Evolutionary conservation across 2,113 vertebrate genomes (phyloP), one percentile per base, ranked within the genome.

Genomic region (Australoheros scitulus): DNA sequence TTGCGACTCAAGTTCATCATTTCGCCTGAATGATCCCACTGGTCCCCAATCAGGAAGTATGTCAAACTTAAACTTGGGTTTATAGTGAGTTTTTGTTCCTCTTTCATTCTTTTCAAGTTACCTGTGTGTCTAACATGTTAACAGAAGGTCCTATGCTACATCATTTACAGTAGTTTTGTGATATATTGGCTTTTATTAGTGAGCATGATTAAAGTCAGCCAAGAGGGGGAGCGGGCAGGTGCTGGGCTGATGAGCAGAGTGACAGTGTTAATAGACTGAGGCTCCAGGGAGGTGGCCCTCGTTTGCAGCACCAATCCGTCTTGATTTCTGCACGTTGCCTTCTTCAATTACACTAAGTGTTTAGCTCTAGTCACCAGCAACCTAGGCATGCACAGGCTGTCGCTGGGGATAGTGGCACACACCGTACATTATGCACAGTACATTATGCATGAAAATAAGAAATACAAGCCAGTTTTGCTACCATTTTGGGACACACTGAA

Each of bases 271-370:
- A 95, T 95, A 92, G 95, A 93, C 92, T 87, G 86, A 75, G 89
- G 90, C 94, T 93, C 94, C 83, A 86, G 93, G 94, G 94, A 94
- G 91, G 91, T 91, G 93, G 91, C 93, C 94, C 87, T 87, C 83
- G 88, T 92, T 92, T 84, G 90, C 89, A 76, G 87, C 88, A 86
- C 92, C 89, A 81, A 95, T 95, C 94, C 90, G 91, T 95, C 95
- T 95, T 95, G 93, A 95, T 95, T 95, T 95, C 89, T 86, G 90
- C 92, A 92, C 90, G 86, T 93, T 95, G 94, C 93, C 91, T 93
- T 93, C 92, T 93, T 90, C 92, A 95, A 95, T 95, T 95, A 96
- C 88, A 80, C 91, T 94, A 92, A 91, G 84, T 92, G 90, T 90
- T 90, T 84, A 85, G 87, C 87, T 87, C 84, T 75, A 80, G 88